These are phyloP conservation scores for Caenorhabditis panamensis DNA, from an alignment of 2,888 invertebrate species.

Conservation along the genomic window DNA sequence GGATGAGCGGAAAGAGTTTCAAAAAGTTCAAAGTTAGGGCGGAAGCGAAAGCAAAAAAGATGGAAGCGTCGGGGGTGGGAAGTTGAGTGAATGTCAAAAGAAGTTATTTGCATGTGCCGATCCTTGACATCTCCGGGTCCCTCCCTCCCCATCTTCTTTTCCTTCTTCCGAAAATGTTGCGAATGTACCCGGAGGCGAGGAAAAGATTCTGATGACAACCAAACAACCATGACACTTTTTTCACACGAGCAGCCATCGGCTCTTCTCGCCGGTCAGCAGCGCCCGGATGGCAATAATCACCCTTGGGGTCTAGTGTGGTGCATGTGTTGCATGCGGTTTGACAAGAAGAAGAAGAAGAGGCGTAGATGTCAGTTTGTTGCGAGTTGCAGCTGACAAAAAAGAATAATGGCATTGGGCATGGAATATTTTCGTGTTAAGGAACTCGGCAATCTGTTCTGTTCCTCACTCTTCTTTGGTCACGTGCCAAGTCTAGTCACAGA, in stretches of 20 bases:
- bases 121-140: conserved; percentile 32
- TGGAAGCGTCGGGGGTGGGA: conserved; percentile 5
- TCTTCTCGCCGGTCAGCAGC: not conserved
- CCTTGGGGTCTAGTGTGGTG: conserved; percentile 49
- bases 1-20: conserved; percentile 18
- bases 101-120: conserved; percentile 59
- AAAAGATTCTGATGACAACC: conserved; percentile 39
- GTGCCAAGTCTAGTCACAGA: conserved; percentile 13
- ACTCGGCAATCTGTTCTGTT: conserved; percentile 29
- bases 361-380: conserved; percentile 55
- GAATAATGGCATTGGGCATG: conserved; percentile 47
- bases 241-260: conserved; percentile 14
- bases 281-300: conserved; percentile 59
- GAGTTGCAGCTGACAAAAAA: conserved; percentile 57
- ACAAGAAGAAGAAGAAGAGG: conserved; percentile 36
- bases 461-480: conserved; percentile 17
- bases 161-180: conserved; percentile 25
- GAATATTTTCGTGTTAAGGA: conserved; percentile 54
- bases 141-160: conserved; percentile 19
- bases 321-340: conserved; percentile 49
- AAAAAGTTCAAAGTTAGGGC: conserved; percentile 45
- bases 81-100: conserved; percentile 54
- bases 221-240: conserved; percentile 48
- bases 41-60: conserved; percentile 31
- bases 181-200: conserved; percentile 15